Conservation (phyloP, 2,888 invertebrate genomes). For the Plagiodera versicolora region DNA sequence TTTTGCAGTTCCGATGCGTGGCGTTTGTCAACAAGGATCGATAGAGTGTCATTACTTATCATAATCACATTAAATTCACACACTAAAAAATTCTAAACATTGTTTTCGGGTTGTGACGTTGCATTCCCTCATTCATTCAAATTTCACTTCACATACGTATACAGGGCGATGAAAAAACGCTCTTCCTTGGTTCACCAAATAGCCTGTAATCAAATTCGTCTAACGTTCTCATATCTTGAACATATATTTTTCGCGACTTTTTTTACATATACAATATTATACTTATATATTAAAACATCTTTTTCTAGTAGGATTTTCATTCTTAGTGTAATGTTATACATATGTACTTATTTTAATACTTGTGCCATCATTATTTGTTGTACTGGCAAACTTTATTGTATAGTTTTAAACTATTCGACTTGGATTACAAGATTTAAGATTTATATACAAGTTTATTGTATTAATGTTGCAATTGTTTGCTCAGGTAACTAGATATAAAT, state of each 20-base stretch:
- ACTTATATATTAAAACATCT: neutral
- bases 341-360: constrained; percentile 9
- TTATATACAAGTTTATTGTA: constrained; percentile 37
- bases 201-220: constrained; percentile 16
- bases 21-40: constrained; percentile 27
- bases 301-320: constrained; percentile 5
- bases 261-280: no score
- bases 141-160: constrained; percentile 27
- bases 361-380: constrained; percentile 39
- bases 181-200: neutral
- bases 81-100: constrained; percentile 20
- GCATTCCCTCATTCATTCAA: constrained; percentile 35
- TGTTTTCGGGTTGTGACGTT: constrained; percentile 36
- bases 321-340: neutral
- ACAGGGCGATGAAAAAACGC: constrained; percentile 21
- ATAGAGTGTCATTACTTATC: neutral
- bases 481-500: constrained; percentile 49
- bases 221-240: constrained; percentile 17
- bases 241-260: constrained; percentile 8
- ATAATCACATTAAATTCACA: constrained; percentile 10
- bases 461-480: constrained; percentile 49
- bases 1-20: constrained; percentile 29
- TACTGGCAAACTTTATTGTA: constrained; percentile 31
- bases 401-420: constrained; percentile 33
- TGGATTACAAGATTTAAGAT: constrained; percentile 36